Base-by-base conservation (phyloP, 2,888 invertebrate genomes). In the Zhengitettix transpicula region DNA sequence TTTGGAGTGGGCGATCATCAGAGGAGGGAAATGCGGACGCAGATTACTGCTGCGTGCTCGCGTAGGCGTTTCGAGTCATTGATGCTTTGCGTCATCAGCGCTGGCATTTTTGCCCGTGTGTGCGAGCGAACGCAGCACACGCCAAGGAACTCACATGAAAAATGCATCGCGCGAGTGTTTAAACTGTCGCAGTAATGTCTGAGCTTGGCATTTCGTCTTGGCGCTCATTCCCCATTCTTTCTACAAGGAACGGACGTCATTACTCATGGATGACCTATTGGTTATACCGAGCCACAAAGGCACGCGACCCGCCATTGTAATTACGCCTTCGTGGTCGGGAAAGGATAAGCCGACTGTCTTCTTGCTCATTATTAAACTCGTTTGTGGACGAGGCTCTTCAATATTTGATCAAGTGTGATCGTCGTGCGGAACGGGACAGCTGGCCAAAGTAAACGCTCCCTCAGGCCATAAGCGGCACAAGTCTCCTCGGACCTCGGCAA, bases 351-450 rank as follows among this genome's bases (percentile, higher is more conserved):
- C 44, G 42, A 14, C n/a, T n/a, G 47, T n/a, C 14, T 51, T 44
- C 62, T 58, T 40, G 42, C 61, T 61, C 61, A 63, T 63, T 63
- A 63, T 63, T 61, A 61, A 63, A 63, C 59, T 60, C 61, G 63
- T 63, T 63, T 63, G 63, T 63, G 63, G 58, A 63, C 58, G 60
- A 58, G 60, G 47, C 47, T 61, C 57, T 62, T 63, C 61, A 63
- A 63, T 63, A 63, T 63, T 63, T 63, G 60, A 63, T 63, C 47
- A 47, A 47, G 47, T 47, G 47, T 47, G 47, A 47, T n/a, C 47
- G 47, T 47, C 47, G 47, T 14, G n/a, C 47, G 47, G 47, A 47
- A 47, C 47, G 47, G n/a, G 47, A 47, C 47, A 47, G 47, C 47
- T 47, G 47, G 47, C n/a, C 47, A n/a, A 47, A 47, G 47, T 47